phyloP scores from a whole-genome alignment of 2,113 vertebrate genomes.

The Macquaria australasica region DNA sequence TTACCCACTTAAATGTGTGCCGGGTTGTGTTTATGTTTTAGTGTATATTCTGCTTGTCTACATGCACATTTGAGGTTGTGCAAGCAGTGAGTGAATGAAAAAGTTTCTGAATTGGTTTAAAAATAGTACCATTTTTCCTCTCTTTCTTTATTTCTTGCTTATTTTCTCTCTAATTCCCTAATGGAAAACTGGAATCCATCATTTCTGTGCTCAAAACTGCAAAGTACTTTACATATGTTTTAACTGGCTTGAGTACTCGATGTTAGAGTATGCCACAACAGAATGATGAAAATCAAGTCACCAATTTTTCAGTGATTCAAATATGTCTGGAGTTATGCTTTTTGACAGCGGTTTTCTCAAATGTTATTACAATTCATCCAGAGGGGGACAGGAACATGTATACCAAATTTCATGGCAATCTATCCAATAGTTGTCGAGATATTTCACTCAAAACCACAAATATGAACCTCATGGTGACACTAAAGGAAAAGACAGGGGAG shows the following conservation, averaged over 20 bases:
- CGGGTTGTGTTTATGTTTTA: not conserved
- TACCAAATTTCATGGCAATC: not conserved
- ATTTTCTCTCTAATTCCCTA: not conserved
- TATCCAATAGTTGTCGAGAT: not conserved
- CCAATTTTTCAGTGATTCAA: not conserved
- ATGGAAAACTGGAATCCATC: not conserved
- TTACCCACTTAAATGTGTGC: slow-evolving; percentile 37
- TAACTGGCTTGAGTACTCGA: not conserved
- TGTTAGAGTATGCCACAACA: not conserved
- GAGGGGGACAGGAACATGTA: not conserved
- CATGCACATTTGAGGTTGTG: not conserved
- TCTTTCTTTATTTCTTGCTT: not conserved
- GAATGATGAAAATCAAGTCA: not conserved
- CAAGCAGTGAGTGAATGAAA: not conserved
- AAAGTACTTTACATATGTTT: not conserved
- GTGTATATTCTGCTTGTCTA: not conserved
- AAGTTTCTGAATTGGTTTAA: not conserved
- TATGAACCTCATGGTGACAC: too few species aligned
- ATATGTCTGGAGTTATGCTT: not conserved
- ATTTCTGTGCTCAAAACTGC: not conserved
- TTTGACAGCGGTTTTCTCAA: not conserved
- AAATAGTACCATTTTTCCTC: not conserved
- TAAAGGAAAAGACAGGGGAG: too few species aligned
- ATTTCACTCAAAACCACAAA: not conserved
- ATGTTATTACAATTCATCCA: not conserved